Percentiles rank a stretch among this genome's conserved stretches.
phyloP scores from a whole-genome alignment of 2,113 vertebrate genomes.

The Indicator indicator region DNA sequence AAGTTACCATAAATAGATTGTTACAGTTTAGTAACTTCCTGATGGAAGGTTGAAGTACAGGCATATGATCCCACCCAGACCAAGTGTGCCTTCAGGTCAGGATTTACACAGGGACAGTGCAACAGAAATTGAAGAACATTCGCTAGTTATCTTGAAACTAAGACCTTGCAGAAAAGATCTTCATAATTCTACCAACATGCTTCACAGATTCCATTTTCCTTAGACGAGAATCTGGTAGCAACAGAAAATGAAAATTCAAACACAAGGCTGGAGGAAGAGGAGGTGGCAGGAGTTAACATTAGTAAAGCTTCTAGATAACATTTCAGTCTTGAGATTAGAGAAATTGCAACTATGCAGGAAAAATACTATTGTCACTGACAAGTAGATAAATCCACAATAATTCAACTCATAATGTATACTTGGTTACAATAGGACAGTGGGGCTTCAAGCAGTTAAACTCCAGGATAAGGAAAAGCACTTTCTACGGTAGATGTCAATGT shows the following conservation, averaged over 20 bases:
- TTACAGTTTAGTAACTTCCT: conserved; percentile 58
- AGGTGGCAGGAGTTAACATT: background rate
- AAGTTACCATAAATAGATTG: conserved; percentile 59
- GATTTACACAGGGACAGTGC: background rate
- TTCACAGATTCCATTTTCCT: background rate
- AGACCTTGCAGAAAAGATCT: background rate
- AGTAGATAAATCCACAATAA: background rate
- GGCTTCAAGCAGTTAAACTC: background rate
- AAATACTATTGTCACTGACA: background rate
- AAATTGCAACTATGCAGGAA: conserved; percentile 1
- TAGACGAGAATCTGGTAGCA: background rate
- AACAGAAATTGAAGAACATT: background rate
- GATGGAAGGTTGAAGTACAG: conserved; percentile 14
- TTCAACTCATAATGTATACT: background rate
- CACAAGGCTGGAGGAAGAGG: background rate
- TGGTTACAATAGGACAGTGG: background rate
- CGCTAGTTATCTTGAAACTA: background rate
- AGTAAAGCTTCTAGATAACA: background rate
- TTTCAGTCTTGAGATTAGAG: background rate
- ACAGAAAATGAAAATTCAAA: background rate
- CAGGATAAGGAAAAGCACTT: background rate
- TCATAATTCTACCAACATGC: background rate
- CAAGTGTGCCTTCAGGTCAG: background rate
- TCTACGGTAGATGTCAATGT: background rate
- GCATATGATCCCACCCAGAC: conserved; percentile 19